Conservation (phyloP, 2,113 vertebrate species). For the Coptodon bakossiorum region DNA sequence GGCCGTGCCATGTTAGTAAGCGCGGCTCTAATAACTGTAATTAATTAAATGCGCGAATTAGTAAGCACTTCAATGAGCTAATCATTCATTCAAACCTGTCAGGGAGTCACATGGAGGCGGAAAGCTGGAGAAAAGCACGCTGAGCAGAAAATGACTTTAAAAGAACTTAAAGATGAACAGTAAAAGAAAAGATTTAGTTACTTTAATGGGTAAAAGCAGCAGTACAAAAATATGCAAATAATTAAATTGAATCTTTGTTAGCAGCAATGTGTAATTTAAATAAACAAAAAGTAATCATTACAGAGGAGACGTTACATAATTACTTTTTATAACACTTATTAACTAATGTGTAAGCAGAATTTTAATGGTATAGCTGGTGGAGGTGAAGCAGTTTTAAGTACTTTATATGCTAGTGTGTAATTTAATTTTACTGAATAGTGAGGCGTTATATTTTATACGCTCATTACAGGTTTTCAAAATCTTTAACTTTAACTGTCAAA, state of each 20-base stretch:
- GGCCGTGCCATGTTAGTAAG: conserved; percentile 21
- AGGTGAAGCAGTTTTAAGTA: neutral
- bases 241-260: neutral
- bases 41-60: conserved; percentile 52
- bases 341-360: conserved; percentile 3
- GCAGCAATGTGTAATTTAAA: neutral
- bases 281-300: neutral
- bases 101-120: neutral
- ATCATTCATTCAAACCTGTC: conserved; percentile 35
- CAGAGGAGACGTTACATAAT: neutral
- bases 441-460: conserved; percentile 11
- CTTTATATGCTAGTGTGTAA: neutral
- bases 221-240: neutral
- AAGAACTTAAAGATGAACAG: neutral
- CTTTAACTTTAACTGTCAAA: conserved; percentile 10
- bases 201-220: neutral
- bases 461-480: neutral
- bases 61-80: conserved; percentile 19
- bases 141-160: neutral
- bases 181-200: neutral
- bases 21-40: conserved; percentile 29
- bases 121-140: neutral
- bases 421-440: conserved; percentile 2
- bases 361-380: neutral
- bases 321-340: conserved; percentile 2